Conservation (phyloP, 2,797 vertebrate genomes). For the Anguilla obscura region DNA sequence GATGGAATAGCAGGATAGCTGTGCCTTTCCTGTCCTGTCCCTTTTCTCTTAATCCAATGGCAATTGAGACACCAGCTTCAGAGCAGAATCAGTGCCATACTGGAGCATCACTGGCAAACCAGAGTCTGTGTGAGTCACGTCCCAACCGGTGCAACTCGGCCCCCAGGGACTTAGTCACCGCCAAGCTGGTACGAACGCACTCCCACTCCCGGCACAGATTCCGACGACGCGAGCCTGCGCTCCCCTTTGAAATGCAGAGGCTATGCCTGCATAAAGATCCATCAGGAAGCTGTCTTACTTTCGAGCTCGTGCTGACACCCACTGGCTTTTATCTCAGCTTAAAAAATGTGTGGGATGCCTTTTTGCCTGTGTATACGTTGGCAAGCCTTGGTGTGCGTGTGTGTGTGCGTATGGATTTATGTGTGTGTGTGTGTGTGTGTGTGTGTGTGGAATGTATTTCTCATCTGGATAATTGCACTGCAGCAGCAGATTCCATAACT, state of each 20-base stretch:
- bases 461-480: not conserved
- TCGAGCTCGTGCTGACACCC: not conserved
- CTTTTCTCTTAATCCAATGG: not conserved
- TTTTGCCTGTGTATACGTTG: not conserved
- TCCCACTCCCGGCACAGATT: not conserved
- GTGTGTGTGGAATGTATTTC: not conserved
- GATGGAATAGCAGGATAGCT: not conserved
- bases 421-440: not conserved
- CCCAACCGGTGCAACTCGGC: not conserved
- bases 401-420: not conserved
- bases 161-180: slow-evolving; percentile 10
- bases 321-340: not conserved
- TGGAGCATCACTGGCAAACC: not conserved
- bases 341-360: not conserved
- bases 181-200: not conserved
- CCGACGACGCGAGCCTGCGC: not conserved
- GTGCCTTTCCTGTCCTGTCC: not conserved
- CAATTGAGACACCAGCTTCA: not conserved
- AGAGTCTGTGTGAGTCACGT: not conserved
- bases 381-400: not conserved
- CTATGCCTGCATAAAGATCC: not conserved
- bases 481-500: not conserved
- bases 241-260: not conserved
- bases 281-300: not conserved
- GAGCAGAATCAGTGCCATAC: too few relatives aligned